Evolutionary conservation across 2,797 vertebrate species (phyloP).

Genomic region (Mycteria americana): DNA sequence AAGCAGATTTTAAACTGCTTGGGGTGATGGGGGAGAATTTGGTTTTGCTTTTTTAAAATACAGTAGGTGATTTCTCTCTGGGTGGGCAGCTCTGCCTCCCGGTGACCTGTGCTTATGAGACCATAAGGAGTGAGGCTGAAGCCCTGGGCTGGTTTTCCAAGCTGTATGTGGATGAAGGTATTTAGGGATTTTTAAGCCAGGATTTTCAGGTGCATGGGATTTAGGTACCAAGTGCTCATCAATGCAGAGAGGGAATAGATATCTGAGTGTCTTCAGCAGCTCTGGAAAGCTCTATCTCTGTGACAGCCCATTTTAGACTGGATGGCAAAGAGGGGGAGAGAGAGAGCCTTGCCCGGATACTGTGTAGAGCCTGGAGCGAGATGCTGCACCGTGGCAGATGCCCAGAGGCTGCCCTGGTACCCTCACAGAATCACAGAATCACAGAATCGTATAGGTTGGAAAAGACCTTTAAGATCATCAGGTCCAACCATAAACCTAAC

Average conservation of each 20-base stretch:
- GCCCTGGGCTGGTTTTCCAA: not conserved
- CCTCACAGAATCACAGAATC: too few species aligned
- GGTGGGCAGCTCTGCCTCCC: not conserved
- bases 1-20: not conserved
- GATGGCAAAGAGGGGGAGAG: not conserved
- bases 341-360: not conserved
- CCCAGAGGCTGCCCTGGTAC: not conserved
- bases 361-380: not conserved
- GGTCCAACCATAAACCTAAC: too few species aligned
- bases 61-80: not conserved
- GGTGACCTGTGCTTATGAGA: not conserved
- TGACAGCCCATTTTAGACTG: not conserved
- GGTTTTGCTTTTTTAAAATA: not conserved
- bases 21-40: not conserved
- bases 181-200: constrained; percentile 11
- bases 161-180: not conserved
- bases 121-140: not conserved
- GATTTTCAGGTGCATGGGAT: not conserved
- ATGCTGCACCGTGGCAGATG: rapidly evolving
- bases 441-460: too few species aligned
- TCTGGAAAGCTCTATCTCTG: not conserved
- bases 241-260: not conserved
- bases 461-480: too few species aligned
- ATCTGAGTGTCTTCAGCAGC: not conserved
- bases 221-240: not conserved